Conservation (phyloP, 2,797 vertebrate genomes). For the Myotis findleyi region DNA sequence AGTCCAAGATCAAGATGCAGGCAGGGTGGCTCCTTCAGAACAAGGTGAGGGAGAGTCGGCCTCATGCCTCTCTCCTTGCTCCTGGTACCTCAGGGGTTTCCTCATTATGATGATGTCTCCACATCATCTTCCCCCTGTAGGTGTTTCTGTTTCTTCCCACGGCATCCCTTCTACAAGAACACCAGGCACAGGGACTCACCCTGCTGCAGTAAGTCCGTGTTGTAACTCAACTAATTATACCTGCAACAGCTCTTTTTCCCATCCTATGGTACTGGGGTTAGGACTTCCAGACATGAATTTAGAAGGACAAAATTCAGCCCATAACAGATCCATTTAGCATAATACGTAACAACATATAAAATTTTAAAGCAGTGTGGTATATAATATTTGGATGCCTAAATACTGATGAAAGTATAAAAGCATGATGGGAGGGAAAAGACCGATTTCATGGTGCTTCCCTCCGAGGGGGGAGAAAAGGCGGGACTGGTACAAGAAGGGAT, state of each 20-base stretch:
- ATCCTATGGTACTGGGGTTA: background rate
- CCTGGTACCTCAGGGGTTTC: background rate
- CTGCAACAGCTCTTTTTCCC: background rate
- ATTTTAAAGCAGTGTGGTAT: background rate
- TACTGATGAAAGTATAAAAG: background rate
- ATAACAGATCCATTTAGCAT: background rate
- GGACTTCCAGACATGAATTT: background rate
- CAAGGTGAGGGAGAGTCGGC: rapidly evolving
- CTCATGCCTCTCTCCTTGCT: background rate
- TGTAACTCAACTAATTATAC: background rate
- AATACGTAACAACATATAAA: background rate
- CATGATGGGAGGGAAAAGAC: background rate
- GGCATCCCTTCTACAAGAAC: background rate
- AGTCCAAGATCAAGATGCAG: background rate
- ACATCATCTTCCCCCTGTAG: background rate
- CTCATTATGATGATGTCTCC: background rate
- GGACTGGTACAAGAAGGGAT: too few species aligned
- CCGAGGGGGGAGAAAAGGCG: background rate
- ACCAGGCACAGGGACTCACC: background rate
- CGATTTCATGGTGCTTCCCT: background rate
- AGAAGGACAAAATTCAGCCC: background rate
- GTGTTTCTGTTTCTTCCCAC: background rate
- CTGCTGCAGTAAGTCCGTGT: background rate
- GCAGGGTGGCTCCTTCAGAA: background rate
- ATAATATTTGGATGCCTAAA: background rate